A percentile compares a stretch with the other conserved stretches of the same genome.
Conservation (phyloP, 2,113 vertebrate species). For the Fulmarus glacialis region DNA sequence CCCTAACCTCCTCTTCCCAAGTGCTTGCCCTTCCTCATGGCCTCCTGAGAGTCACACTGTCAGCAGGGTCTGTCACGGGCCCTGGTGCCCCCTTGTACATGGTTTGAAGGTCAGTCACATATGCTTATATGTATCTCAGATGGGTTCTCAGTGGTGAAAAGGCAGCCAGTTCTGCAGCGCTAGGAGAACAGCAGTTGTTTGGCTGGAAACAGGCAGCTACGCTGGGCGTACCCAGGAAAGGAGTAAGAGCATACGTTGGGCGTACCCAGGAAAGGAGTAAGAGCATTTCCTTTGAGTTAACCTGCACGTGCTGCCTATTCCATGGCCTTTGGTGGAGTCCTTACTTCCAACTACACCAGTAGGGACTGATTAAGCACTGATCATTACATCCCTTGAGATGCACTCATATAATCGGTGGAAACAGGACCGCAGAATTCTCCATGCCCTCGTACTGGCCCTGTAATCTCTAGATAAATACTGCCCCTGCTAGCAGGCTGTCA, state of each 20-base stretch:
- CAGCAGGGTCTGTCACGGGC: background rate
- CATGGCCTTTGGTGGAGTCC: background rate
- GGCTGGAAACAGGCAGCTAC: background rate
- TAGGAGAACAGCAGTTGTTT: background rate
- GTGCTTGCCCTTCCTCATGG: rapidly evolving
- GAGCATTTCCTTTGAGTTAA: background rate
- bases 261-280: background rate
- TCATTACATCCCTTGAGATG: background rate
- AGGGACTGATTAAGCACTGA: background rate
- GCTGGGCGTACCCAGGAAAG: background rate
- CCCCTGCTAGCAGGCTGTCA: background rate
- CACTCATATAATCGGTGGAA: background rate
- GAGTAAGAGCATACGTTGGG: background rate
- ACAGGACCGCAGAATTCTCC: background rate
- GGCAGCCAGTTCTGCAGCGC: background rate
- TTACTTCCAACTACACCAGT: background rate
- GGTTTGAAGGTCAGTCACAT: rapidly evolving
- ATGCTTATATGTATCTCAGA: background rate
- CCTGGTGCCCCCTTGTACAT: too few species aligned
- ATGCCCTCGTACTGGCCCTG: background rate
- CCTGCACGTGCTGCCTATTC: background rate
- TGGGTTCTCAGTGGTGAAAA: background rate
- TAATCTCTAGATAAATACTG: background rate
- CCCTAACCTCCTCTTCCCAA: background rate
- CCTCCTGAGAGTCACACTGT: background rate